phyloP scores from a whole-genome alignment of 2,113 vertebrate genomes.

The Gymnarchus niloticus region DNA sequence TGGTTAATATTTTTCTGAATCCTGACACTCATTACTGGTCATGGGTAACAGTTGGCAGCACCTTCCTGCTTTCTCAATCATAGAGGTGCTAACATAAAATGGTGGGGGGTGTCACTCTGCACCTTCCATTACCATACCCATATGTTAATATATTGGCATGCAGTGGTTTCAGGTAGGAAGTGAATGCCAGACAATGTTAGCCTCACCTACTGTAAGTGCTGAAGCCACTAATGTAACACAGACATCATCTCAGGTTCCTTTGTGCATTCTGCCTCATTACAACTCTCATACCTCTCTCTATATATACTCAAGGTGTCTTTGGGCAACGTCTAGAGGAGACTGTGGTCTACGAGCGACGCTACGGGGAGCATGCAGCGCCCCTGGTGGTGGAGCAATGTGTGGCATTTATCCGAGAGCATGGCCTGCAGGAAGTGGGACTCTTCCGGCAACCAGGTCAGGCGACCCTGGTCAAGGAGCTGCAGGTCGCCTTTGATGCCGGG shows the following conservation, averaged over 20 bases:
- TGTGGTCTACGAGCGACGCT: conserved; percentile 62
- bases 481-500: conserved; percentile 65
- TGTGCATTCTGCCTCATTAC: neutral
- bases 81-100: too few relatives aligned
- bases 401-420: conserved; percentile 59
- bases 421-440: conserved; percentile 64
- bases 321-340: conserved; percentile 70
- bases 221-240: neutral
- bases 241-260: neutral
- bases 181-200: neutral
- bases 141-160: neutral
- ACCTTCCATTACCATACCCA: neutral
- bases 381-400: conserved; percentile 70
- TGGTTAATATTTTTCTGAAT: conserved; percentile 8
- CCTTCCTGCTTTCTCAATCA: neutral
- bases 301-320: conserved; percentile 56
- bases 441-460: conserved; percentile 66
- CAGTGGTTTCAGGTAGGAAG: neutral
- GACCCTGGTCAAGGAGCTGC: conserved; percentile 66
- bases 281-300: neutral
- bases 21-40: neutral
- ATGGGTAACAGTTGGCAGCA: neutral
- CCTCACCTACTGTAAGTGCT: neutral
- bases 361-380: conserved; percentile 60
- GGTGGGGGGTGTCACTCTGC: too few relatives aligned